Evolutionary conservation across 2,797 vertebrate genomes (phyloP).

Genomic region (Aldrovandia affinis): DNA sequence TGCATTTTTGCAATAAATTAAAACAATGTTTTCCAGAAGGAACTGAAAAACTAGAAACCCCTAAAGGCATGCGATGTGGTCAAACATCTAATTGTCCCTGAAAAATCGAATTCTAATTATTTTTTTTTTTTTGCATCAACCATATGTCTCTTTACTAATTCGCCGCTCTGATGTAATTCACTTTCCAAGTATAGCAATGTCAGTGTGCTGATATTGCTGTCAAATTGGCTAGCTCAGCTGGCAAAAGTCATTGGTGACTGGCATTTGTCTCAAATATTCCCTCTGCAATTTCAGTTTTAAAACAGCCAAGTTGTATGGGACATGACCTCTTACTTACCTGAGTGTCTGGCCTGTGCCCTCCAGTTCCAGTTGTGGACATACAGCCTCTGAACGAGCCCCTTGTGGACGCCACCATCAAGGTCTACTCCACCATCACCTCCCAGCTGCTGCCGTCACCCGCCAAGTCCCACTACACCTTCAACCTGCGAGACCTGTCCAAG

Average conservation of each 20-base stretch:
- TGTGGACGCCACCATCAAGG: constrained; percentile 77
- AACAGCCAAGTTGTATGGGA: background rate
- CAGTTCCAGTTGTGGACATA: constrained; percentile 67
- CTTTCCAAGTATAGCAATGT: background rate
- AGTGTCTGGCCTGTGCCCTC: background rate
- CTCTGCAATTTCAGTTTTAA: background rate
- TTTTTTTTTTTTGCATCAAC: background rate
- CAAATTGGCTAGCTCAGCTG: background rate
- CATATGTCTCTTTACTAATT: background rate
- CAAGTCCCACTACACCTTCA: constrained; percentile 94
- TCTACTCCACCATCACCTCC: constrained; percentile 85
- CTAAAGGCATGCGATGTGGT: background rate
- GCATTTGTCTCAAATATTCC: background rate
- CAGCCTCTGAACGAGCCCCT: constrained; percentile 74
- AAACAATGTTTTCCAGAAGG: background rate
- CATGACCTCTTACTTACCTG: background rate
- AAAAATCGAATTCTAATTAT: too few species aligned
- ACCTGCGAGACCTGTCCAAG: constrained; percentile 90
- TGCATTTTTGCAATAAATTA: too few species aligned
- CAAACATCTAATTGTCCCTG: background rate
- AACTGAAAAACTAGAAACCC: background rate
- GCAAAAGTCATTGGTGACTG: constrained; percentile 3
- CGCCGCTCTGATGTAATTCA: background rate
- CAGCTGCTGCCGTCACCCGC: constrained; percentile 92
- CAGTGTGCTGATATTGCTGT: background rate